These are phyloP conservation scores for Sisor rabdophorus DNA, from an alignment of 2,113 vertebrate genomes.

Conservation along the genomic window DNA sequence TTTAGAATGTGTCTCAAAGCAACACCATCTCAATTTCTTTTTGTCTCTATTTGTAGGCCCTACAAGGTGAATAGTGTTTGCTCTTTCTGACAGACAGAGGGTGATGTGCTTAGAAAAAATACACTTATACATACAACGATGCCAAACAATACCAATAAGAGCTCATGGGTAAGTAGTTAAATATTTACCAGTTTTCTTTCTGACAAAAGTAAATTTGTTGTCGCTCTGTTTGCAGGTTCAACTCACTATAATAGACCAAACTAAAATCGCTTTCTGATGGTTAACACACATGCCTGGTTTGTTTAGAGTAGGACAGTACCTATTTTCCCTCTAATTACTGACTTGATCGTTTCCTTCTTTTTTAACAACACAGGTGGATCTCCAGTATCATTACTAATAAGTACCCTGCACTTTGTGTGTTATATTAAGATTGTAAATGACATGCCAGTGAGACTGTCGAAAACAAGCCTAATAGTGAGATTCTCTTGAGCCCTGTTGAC, in stretches of 20 bases:
- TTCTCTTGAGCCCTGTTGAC: conserved; percentile 34
- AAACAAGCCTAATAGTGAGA: conserved; percentile 26
- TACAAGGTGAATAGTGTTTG: conserved; percentile 16
- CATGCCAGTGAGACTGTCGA: conserved; percentile 17
- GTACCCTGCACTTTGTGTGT: conserved; percentile 3
- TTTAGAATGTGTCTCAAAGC: neutral
- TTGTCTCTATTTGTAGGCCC: neutral
- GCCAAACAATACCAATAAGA: conserved; percentile 38
- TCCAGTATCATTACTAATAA: conserved; percentile 28
- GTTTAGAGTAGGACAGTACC: no score
- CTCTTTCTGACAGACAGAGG: conserved; percentile 21
- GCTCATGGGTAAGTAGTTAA: conserved; percentile 28
- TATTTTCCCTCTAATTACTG: neutral
- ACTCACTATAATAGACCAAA: conserved; percentile 17
- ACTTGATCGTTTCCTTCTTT: neutral
- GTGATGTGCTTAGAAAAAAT: conserved; percentile 29
- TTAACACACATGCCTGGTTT: neutral
- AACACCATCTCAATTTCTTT: neutral
- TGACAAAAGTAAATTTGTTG: conserved; percentile 15
- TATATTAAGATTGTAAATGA: conserved; percentile 26
- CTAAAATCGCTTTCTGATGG: neutral
- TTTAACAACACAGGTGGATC: neutral
- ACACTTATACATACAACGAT: conserved; percentile 22
- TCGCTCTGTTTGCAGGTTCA: conserved; percentile 32
- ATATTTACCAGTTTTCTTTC: conserved; percentile 36